Conservation (phyloP, 30 jellyfish, hydroid and myxozoan genomes). For the Aurelia aurita complex sp. Pacific region DNA sequence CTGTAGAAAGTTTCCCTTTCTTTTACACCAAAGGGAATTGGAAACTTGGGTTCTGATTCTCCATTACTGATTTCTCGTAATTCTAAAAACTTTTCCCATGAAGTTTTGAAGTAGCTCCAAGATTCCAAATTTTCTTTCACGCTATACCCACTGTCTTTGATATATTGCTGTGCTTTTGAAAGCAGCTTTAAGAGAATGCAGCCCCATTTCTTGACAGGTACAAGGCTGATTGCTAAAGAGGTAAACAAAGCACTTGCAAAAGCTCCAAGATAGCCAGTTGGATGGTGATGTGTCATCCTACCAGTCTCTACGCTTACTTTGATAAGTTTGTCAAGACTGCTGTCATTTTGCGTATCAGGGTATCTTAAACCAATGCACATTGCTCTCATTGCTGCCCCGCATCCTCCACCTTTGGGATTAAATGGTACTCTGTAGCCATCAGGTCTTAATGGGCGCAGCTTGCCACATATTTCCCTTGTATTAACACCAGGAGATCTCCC, state of each 20-base stretch:
- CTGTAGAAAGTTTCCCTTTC: slow-evolving; percentile 87
- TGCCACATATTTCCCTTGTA: slow-evolving; percentile 59
- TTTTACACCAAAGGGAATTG: slow-evolving; percentile 69
- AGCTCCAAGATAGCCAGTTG: slow-evolving; percentile 94
- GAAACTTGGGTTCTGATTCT: slow-evolving; percentile 71
- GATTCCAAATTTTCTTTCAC: slow-evolving; percentile 58
- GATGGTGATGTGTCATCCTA: slow-evolving; percentile 96
- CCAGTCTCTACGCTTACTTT: slow-evolving; percentile 84
- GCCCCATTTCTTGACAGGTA: slow-evolving; percentile 85
- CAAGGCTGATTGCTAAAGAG: slow-evolving; percentile 69
- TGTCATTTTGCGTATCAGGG: slow-evolving; percentile 70
- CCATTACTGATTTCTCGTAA: slow-evolving; percentile 67
- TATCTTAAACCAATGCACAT: slow-evolving; percentile 95
- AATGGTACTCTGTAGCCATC: slow-evolving; percentile 93
- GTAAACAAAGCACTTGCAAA: slow-evolving; percentile 91
- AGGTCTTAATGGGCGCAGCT: slow-evolving; percentile 64
- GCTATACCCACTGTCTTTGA: slow-evolving; percentile 51
- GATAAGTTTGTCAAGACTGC: slow-evolving; percentile 70
- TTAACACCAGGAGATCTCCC: slow-evolving; percentile 89
- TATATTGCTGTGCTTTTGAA: slow-evolving; percentile 65
- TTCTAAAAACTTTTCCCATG: slow-evolving; percentile 71
- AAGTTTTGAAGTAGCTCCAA: slow-evolving; percentile 73
- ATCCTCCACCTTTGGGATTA: slow-evolving; percentile 90
- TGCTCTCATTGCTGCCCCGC: slow-evolving; percentile 99
- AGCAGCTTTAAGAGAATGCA: slow-evolving; percentile 26